phyloP scores from a whole-genome alignment of 2,113 vertebrate species.

The Cariama cristata region DNA sequence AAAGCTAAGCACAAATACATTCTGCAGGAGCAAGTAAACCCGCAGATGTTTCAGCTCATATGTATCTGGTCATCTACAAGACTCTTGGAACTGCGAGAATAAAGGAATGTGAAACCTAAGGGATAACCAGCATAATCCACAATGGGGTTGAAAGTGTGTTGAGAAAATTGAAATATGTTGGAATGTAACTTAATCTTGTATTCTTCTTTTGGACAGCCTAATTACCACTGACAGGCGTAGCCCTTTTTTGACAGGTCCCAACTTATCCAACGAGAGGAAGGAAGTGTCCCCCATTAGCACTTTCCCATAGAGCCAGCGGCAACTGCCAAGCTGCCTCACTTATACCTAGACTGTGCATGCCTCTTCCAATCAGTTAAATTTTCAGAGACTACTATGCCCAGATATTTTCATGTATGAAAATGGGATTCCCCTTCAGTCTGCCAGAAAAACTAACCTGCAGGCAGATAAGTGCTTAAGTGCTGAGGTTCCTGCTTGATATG shows the following conservation, averaged over 20 bases:
- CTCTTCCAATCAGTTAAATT: neutral
- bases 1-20: neutral
- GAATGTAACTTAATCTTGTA: neutral
- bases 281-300: neutral
- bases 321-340: neutral
- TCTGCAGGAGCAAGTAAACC: neutral
- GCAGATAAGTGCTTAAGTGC: neutral
- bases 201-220: neutral
- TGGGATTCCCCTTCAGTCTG: neutral
- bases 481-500: neutral
- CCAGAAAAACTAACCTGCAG: neutral
- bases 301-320: neutral
- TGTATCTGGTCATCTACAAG: neutral
- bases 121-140: neutral
- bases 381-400: neutral
- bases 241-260: neutral
- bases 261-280: neutral
- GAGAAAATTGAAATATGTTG: neutral
- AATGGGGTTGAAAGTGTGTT: fast-evolving
- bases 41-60: neutral
- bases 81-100: neutral
- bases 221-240: neutral
- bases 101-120: neutral
- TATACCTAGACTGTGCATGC: neutral
- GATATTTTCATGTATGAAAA: neutral